Conservation (phyloP, 2,888 invertebrate genomes). For the Exephanes ischioxanthus region DNA sequence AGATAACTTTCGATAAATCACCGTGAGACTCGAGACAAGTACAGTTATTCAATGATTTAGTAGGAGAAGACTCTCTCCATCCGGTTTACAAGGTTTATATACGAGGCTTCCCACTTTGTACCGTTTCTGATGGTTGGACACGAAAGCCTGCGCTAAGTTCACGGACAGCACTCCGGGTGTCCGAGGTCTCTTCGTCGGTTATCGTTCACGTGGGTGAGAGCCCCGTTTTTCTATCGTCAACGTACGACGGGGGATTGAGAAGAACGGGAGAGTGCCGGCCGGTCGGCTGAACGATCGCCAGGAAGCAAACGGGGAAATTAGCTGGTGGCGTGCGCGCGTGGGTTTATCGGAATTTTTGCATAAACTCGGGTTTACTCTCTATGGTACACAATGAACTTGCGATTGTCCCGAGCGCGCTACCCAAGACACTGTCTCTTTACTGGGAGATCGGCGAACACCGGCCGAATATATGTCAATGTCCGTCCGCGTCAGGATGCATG, state of each 20-base stretch:
- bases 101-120: conserved; percentile 15
- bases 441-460: background rate
- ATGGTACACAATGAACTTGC: background rate
- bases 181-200: conserved; percentile 33
- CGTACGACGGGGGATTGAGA: conserved; percentile 20
- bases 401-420: background rate
- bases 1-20: conserved; percentile 8
- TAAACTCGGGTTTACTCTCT: background rate
- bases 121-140: conserved; percentile 7
- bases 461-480: background rate
- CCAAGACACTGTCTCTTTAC: background rate
- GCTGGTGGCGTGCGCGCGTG: background rate
- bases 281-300: conserved; percentile 4
- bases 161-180: conserved; percentile 27
- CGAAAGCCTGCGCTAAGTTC: conserved; percentile 11
- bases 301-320: conserved; percentile 1
- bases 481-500: background rate
- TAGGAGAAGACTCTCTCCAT: background rate
- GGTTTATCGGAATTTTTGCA: conserved; percentile 17
- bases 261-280: background rate
- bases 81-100: background rate
- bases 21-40: background rate
- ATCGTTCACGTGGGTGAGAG: conserved; percentile 37
- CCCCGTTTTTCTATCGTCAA: conserved; percentile 42
- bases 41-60: conserved; percentile 3